phyloP scores from a whole-genome alignment of 2,797 vertebrate genomes.

The Cyprinodon diabolis region DNA sequence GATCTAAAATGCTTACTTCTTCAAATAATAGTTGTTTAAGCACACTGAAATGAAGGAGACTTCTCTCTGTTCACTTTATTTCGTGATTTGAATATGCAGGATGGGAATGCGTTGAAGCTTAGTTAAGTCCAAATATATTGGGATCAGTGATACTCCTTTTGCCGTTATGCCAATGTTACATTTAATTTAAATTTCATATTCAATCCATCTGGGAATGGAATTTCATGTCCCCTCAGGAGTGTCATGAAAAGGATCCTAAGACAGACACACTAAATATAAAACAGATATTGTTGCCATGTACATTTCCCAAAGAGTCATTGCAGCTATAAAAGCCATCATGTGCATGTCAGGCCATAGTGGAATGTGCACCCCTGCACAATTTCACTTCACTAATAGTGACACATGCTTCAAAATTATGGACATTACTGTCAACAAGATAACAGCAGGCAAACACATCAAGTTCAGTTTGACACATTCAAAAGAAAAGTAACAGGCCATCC shows the following conservation, averaged over 20 bases:
- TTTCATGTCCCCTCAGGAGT: background rate
- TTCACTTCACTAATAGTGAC: slow-evolving; percentile 64
- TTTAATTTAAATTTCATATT: background rate
- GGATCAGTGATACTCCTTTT: background rate
- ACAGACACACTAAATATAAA: slow-evolving; percentile 80
- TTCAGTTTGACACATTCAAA: slow-evolving; percentile 7
- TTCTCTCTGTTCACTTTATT: no score
- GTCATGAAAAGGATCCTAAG: no score
- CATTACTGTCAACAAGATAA: slow-evolving; percentile 39
- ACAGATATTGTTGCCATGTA: slow-evolving; percentile 75
- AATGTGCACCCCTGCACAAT: slow-evolving; percentile 64
- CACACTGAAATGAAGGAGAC: background rate
- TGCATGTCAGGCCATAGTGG: slow-evolving; percentile 55
- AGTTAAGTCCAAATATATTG: background rate
- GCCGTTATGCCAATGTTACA: no score
- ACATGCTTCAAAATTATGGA: slow-evolving; percentile 60
- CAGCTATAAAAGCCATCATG: slow-evolving; percentile 58
- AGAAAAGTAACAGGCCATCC: background rate
- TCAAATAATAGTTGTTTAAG: background rate
- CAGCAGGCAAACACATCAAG: slow-evolving; percentile 23
- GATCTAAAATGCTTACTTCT: background rate
- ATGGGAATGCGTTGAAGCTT: background rate
- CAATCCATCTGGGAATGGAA: background rate
- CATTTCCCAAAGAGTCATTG: slow-evolving; percentile 63
- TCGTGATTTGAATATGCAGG: background rate